Base-by-base conservation (phyloP, 2,888 invertebrate genomes). In the Pilophorus perplexus region DNA sequence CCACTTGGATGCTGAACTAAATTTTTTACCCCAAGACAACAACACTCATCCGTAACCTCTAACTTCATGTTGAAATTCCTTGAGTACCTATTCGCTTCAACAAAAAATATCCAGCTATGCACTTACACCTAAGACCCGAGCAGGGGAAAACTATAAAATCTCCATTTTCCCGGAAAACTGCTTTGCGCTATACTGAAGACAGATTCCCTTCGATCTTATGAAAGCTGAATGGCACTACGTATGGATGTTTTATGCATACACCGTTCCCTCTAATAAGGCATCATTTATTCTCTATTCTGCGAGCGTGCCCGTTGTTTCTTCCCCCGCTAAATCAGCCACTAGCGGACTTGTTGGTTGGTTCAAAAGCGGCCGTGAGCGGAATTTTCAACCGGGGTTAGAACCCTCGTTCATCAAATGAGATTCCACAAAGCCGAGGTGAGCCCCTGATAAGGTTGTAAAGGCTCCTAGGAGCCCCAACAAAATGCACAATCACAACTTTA, bases 201-300 rank as follows among this genome's bases (percentile, higher is more conserved):
- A n/a, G n/a, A n/a, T n/a, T n/a, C n/a, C n/a, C n/a, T n/a, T n/a
- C 52, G 10, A 52, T 52, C 33, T 28, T 14, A 52, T 52, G 52
- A 28, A 52, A 28, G 52, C 28, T 55, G 55, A 38, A 55, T 55
- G 55, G 38, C 38, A 37, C 20, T 20, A 38, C 37, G 55, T 22
- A 38, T 22, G 23, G 22, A 55, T 55, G 55, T 55, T 55, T 55
- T 55, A 55, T 55, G 55, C 55, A 55, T 55, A 14, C 37, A 38
- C 28, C 38, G 55, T 55, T 22, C 37, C 23, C 37, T 18, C 55
- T 55, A 38, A 55, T 55, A 55, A 55, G 55, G 37, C 55, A 12
- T 38, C 55, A 38, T 55, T 55, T 55, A 55, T 55, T 55, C 55
- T n/a, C 55, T 38, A 55, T 55, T 33, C 55, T 14, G 3, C 2